phyloP scores from a whole-genome alignment of 2,888 invertebrate species.

The Apantesis nais region DNA sequence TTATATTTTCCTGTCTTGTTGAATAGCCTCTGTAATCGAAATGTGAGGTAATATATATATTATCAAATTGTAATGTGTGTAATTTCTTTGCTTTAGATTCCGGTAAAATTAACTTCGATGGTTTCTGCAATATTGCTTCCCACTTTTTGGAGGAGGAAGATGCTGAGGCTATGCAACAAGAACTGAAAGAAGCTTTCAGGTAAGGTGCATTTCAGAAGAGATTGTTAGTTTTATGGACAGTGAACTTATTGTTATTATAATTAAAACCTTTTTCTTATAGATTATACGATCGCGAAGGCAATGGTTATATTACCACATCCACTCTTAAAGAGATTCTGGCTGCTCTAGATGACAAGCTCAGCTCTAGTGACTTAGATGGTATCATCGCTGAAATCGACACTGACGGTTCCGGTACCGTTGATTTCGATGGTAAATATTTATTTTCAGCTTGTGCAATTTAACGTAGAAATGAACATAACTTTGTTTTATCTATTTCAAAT shows the following conservation, averaged over 20 bases:
- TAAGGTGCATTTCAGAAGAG: slow-evolving; percentile 37
- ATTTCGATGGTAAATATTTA: slow-evolving; percentile 94
- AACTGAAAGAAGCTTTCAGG: slow-evolving; percentile 98
- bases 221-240: neutral
- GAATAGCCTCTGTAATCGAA: neutral
- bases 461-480: slow-evolving; percentile 4
- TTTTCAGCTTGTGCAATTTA: slow-evolving; percentile 2
- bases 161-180: slow-evolving; percentile 97
- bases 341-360: slow-evolving; percentile 96
- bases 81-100: slow-evolving; percentile 82
- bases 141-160: slow-evolving; percentile 98
- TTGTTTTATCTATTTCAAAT: slow-evolving; percentile 20
- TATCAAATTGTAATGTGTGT: slow-evolving; percentile 15
- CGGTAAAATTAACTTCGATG: slow-evolving; percentile 97
- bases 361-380: slow-evolving; percentile 96
- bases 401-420: slow-evolving; percentile 99
- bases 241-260: neutral
- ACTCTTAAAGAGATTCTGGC: slow-evolving; percentile 97
- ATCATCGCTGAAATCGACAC: slow-evolving; percentile 99
- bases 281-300: slow-evolving; percentile 98
- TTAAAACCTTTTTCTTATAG: slow-evolving; percentile 61
- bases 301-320: slow-evolving; percentile 96
- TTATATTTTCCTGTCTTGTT: slow-evolving; percentile 52
- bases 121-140: slow-evolving; percentile 96
- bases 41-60: neutral